Percentiles rank a stretch among this genome's conserved stretches.
Conservation (phyloP, 2,888 invertebrate species). For the Apamea epomidion region DNA sequence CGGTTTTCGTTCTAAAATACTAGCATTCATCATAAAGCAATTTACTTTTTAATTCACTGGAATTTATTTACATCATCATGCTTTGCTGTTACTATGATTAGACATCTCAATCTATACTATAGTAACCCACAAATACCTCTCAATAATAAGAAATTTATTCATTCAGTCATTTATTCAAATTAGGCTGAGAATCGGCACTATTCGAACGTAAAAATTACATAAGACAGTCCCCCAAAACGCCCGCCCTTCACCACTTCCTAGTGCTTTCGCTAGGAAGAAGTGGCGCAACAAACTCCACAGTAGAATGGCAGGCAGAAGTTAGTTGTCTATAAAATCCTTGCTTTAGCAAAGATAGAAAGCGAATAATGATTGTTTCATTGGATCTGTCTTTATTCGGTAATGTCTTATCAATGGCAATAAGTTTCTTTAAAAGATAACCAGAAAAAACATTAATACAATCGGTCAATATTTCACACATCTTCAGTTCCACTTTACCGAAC, state of each 20-base stretch:
- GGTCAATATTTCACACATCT: constrained; percentile 38
- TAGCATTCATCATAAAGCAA: constrained; percentile 37
- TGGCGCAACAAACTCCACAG: background rate
- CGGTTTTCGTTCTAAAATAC: constrained; percentile 24
- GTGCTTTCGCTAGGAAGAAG: background rate
- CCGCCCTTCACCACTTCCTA: background rate
- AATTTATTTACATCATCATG: constrained; percentile 10
- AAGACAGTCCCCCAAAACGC: background rate
- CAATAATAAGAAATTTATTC: background rate
- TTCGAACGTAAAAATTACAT: background rate
- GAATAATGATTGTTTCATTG: background rate
- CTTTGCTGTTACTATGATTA: background rate
- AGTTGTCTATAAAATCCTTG: background rate
- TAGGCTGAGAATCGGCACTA: background rate
- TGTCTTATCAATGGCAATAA: background rate
- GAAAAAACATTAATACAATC: constrained; percentile 21
- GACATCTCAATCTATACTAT: background rate
- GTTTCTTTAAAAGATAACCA: constrained; percentile 6
- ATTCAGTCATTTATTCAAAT: background rate
- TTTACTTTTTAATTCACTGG: constrained; percentile 17
- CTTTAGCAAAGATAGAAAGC: background rate
- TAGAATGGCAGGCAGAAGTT: background rate
- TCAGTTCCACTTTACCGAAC: constrained; percentile 32
- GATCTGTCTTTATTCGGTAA: background rate
- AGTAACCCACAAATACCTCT: background rate